These are phyloP conservation scores for Colistium nudipinnis DNA, from an alignment of 2,113 vertebrate species.

Conservation along the genomic window DNA sequence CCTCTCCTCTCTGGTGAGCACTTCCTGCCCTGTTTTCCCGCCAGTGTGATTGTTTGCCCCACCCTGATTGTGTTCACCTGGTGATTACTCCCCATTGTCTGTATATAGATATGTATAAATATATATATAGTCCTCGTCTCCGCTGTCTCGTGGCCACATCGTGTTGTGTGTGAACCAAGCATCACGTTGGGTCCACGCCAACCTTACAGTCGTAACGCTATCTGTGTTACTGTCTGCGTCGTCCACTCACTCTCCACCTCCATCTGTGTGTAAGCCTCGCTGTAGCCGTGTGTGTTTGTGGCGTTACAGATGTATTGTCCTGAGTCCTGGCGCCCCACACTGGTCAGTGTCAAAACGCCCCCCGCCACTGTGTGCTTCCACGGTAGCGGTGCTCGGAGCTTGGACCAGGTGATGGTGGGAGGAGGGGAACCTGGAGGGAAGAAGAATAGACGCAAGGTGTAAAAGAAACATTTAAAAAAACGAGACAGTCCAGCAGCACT, in stretches of 20 bases:
- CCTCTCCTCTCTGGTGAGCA: too few species aligned
- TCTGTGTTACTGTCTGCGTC: not conserved
- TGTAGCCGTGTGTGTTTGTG: slow-evolving; percentile 83
- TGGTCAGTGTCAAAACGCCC: slow-evolving; percentile 85
- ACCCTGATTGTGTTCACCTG: too few species aligned
- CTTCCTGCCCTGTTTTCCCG: too few species aligned
- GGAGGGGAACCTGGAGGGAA: slow-evolving; percentile 82
- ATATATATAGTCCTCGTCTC: too few species aligned
- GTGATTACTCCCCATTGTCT: too few species aligned
- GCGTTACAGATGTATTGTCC: slow-evolving; percentile 98
- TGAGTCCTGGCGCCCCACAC: slow-evolving; percentile 92
- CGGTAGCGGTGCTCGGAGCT: slow-evolving; percentile 92
- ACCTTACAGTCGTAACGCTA: too few species aligned
- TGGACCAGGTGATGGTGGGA: slow-evolving; percentile 92
- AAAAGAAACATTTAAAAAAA: not conserved
- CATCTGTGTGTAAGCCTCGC: slow-evolving; percentile 86
- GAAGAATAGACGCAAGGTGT: not conserved
- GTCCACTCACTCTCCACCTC: slow-evolving; percentile 91
- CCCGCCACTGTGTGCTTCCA: slow-evolving; percentile 89
- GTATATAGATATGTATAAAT: too few species aligned
- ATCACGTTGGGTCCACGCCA: too few species aligned
- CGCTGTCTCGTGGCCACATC: too few species aligned
- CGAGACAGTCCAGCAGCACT: not conserved
- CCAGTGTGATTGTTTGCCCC: too few species aligned
- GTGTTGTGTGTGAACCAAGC: too few species aligned